Conservation (phyloP, 1,140 invertebrate genomes). For the Drosophila miranda region DNA sequence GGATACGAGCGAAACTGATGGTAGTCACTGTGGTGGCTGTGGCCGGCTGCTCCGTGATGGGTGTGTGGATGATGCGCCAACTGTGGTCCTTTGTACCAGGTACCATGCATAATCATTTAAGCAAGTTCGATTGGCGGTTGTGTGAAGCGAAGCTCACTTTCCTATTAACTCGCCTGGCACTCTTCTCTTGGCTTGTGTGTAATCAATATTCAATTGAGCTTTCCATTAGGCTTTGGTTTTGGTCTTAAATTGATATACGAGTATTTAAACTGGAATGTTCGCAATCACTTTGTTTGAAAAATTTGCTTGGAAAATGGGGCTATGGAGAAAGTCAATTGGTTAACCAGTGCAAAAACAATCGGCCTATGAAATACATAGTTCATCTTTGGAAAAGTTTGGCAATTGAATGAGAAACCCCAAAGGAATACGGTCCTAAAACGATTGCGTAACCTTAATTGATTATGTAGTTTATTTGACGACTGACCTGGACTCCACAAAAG, state of each 20-base stretch:
- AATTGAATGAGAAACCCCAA: no score
- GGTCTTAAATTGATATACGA: neutral
- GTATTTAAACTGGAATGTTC: neutral
- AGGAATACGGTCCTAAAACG: no score
- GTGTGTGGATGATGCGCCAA: slow-evolving; percentile 80
- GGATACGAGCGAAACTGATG: slow-evolving; percentile 80
- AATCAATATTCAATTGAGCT: slow-evolving; percentile 2
- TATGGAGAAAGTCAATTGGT: slow-evolving; percentile 11
- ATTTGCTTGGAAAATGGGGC: neutral
- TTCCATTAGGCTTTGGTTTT: neutral
- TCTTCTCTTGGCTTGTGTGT: slow-evolving; percentile 1
- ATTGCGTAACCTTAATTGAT: no score
- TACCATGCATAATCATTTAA: slow-evolving; percentile 82
- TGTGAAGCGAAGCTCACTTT: slow-evolving; percentile 12
- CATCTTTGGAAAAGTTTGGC: neutral
- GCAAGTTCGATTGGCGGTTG: slow-evolving; percentile 33
- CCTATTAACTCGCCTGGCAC: neutral
- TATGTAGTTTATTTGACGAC: no score
- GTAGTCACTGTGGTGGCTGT: slow-evolving; percentile 56
- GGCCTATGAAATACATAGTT: neutral
- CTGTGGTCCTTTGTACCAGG: slow-evolving; percentile 82
- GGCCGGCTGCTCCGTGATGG: slow-evolving; percentile 29
- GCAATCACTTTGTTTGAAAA: slow-evolving; percentile 1
- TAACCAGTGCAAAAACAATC: neutral
- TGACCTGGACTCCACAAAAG: no score